These are phyloP conservation scores for Mesorhabditis spiculigera DNA, from an alignment of 2,888 invertebrate species.

Conservation along the genomic window DNA sequence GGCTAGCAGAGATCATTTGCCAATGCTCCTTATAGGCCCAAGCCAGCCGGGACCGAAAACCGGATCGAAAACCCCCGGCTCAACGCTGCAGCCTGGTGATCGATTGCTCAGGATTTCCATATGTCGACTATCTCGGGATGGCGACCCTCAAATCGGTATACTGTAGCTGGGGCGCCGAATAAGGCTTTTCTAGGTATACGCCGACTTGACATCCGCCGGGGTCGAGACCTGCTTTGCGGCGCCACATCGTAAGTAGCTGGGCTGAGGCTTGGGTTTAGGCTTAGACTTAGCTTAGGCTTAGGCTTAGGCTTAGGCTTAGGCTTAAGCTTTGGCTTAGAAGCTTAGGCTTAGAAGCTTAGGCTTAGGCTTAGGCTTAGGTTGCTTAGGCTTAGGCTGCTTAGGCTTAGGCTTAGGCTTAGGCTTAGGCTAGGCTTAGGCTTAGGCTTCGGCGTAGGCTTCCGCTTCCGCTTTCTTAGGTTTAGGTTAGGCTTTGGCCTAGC, in stretches of 20 bases:
- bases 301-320: too few species aligned
- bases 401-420: too few species aligned
- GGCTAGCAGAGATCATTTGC: not conserved
- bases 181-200: constrained; percentile 30
- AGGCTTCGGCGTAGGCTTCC: too few species aligned
- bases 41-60: constrained; percentile 26
- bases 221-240: constrained; percentile 47
- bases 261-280: too few species aligned
- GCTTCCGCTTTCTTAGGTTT: too few species aligned
- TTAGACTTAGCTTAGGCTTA: too few species aligned
- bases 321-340: too few species aligned
- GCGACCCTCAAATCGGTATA: constrained; percentile 36
- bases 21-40: constrained; percentile 21
- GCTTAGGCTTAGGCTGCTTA: too few species aligned
- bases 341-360: too few species aligned
- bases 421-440: too few species aligned
- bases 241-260: constrained; percentile 5
- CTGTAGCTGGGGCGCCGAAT: not conserved
- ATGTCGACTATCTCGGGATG: constrained; percentile 50
- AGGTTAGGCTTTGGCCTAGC: too few species aligned
- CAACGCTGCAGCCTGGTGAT: constrained; percentile 43
- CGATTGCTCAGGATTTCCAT: constrained; percentile 54
- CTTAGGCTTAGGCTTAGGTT: too few species aligned
- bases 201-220: constrained; percentile 39
- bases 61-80: constrained; percentile 18